phyloP scores from a whole-genome alignment of 2,113 vertebrate species.

The Poeciliopsis retropinna region DNA sequence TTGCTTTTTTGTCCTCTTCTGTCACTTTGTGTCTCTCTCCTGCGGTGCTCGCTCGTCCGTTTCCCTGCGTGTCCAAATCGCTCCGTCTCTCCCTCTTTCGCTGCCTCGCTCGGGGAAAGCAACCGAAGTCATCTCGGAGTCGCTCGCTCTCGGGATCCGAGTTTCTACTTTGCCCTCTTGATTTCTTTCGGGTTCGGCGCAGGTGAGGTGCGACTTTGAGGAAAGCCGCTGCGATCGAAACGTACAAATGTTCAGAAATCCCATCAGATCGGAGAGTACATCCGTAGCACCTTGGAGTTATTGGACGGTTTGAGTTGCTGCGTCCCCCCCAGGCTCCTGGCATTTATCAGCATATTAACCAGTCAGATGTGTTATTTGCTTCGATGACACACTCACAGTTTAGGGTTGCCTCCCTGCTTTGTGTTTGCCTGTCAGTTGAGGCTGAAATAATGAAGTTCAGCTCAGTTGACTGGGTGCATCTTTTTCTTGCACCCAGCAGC shows the following conservation, averaged over 20 bases:
- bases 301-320: slow-evolving; percentile 5
- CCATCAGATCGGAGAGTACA: background rate
- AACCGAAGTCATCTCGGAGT: slow-evolving; percentile 39
- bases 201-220: background rate
- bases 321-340: slow-evolving; percentile 40
- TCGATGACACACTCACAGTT: slow-evolving; percentile 54
- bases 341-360: slow-evolving; percentile 47
- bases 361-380: slow-evolving; percentile 42
- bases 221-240: background rate
- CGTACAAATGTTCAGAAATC: background rate
- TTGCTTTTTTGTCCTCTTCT: slow-evolving; percentile 26
- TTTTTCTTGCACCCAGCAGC: slow-evolving; percentile 41
- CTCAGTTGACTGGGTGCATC: slow-evolving; percentile 45
- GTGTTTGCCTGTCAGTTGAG: slow-evolving; percentile 44
- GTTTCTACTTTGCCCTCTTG: background rate
- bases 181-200: slow-evolving; percentile 15
- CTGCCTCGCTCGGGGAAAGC: slow-evolving; percentile 33
- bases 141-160: background rate
- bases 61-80: slow-evolving; percentile 31
- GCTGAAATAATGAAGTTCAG: slow-evolving; percentile 53
- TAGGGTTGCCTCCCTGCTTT: slow-evolving; percentile 37
- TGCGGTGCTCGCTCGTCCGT: slow-evolving; percentile 22
- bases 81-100: slow-evolving; percentile 28
- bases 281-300: slow-evolving; percentile 1
- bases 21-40: slow-evolving; percentile 48